Evolutionary conservation across 2,888 invertebrate species (phyloP), one percentile per base, ranked within the genome.

Genomic region (Lasioglossum lativentre): DNA sequence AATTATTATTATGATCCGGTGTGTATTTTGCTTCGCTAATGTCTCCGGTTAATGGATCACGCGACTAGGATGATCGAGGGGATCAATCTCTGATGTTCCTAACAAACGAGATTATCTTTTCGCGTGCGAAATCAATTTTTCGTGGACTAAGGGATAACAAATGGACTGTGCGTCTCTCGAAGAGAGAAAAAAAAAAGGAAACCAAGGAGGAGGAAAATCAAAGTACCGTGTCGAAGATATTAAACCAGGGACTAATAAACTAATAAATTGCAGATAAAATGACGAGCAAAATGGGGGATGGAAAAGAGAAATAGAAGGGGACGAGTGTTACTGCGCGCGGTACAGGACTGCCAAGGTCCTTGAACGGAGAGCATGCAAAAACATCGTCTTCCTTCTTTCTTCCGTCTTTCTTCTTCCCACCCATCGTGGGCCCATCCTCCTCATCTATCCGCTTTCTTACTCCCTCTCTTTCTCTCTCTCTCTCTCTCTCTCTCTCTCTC

Each of bases 281-380:
- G 59, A 30, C 5, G 14, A 30, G 27, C 30, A 76, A 19, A 66
- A 66, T 10, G 75, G 76, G 75, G 71, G 52, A 82, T 73, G 83
- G 71, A 73, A 82, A 85, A 76, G 82, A 68, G 82, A 72, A 82
- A 79, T 70, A 86, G 80, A 79, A 86, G 70, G 71, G 75, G 75
- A 59, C 82, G 66, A 80, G 78, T 82, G 80, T 34, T 66, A 19
- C 66, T 52, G 23, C 52, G 66, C 66, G 30, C 2, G 8, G 19
- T 34, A 66, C 66, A 66, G 34, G 19, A 66, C 66, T 66, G 34
- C 19, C 66, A 19, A 66, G 34, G 66, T 66, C 66, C 78, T 76
- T 34, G 71, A 68, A 63, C 78, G 30, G 45, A 76, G 66, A 75
- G 75, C 80, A 40, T 34, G 68, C 78, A 85, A 87, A 86, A 87